These are phyloP conservation scores for Eupelmus urozonus DNA, from an alignment of 2,888 invertebrate genomes.

Conservation along the genomic window DNA sequence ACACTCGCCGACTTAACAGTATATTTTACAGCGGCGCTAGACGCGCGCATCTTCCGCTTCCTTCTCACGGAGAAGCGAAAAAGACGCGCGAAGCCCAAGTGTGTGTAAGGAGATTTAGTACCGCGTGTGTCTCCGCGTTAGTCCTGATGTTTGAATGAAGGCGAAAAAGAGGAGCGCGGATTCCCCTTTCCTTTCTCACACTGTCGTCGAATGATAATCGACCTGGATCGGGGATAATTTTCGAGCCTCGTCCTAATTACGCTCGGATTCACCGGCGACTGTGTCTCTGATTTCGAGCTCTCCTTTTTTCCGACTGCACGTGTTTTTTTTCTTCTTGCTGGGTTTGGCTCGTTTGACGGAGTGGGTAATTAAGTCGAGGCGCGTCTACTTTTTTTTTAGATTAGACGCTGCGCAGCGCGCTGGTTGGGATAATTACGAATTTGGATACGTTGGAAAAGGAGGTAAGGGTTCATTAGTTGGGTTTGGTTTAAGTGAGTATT, in stretches of 20 bases:
- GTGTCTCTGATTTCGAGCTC: background rate
- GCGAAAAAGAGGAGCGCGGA: constrained; percentile 34
- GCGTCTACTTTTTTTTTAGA: background rate
- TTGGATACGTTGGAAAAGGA: background rate
- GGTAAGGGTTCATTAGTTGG: background rate
- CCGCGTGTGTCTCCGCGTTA: constrained; percentile 15
- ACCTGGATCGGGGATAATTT: constrained; percentile 27
- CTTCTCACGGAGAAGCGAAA: constrained; percentile 34
- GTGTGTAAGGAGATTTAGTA: constrained; percentile 50
- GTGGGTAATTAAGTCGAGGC: background rate
- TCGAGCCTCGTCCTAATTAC: constrained; percentile 22
- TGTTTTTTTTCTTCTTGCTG: background rate
- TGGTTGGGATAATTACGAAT: background rate
- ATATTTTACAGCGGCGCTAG: constrained; percentile 26
- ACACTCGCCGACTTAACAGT: constrained; percentile 35
- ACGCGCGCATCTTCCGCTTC: constrained; percentile 32
- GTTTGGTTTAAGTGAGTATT: no score
- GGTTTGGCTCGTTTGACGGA: background rate
- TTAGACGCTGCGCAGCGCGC: no score
- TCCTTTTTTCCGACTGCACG: no score
- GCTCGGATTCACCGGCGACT: constrained; percentile 1
- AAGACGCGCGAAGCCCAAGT: background rate
- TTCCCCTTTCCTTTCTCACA: constrained; percentile 30
- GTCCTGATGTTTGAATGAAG: constrained; percentile 36
- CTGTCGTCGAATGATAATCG: constrained; percentile 33